Evolutionary conservation across 2,113 vertebrate species (phyloP).

Genomic region (Dicaeum eximium): DNA sequence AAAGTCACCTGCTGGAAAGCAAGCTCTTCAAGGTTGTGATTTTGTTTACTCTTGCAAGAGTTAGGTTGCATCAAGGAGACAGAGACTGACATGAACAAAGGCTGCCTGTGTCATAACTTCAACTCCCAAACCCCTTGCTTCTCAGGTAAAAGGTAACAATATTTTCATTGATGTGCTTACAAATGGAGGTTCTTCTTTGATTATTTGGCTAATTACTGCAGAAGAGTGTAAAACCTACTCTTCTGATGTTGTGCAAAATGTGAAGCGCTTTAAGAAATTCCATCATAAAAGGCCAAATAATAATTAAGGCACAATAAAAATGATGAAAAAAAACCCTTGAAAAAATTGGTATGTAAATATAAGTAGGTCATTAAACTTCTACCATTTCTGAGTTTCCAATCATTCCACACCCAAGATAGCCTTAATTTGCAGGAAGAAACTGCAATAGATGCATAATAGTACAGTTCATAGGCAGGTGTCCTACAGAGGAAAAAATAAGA

Average conservation of each 20-base stretch:
- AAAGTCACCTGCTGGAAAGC: neutral
- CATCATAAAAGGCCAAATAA: neutral
- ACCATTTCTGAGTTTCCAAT: neutral
- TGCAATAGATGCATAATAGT: neutral
- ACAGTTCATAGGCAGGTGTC: neutral
- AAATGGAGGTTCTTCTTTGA: neutral
- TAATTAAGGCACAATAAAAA: neutral
- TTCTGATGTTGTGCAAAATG: neutral
- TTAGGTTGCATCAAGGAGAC: neutral
- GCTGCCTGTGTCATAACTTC: neutral
- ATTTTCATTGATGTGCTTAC: neutral
- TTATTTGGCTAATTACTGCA: neutral
- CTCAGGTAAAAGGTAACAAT: neutral
- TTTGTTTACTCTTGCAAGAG: neutral
- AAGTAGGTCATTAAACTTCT: neutral
- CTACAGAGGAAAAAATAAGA: neutral
- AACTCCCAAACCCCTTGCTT: fast-evolving
- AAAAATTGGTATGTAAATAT: neutral
- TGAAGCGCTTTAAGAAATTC: neutral
- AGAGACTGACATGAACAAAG: neutral
- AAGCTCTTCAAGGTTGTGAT: neutral
- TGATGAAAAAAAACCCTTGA: fast-evolving
- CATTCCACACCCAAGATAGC: neutral
- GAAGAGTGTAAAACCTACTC: neutral
- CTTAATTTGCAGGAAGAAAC: neutral